Base-by-base conservation (phyloP, 2,888 invertebrate species). In the Suillia variegata region DNA sequence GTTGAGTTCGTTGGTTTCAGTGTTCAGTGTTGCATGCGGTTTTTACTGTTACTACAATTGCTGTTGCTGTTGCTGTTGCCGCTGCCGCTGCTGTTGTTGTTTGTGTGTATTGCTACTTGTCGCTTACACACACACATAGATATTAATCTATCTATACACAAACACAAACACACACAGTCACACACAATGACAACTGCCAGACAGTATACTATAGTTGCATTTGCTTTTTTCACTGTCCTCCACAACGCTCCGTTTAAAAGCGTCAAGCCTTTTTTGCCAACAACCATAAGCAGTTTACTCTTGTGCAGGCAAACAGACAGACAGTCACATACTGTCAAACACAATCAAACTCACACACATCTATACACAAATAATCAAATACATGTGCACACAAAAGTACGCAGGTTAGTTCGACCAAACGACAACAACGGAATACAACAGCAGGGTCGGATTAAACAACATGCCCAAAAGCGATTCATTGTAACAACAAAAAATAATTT, bases 11-110 rank as follows among this genome's bases (percentile, higher is more conserved):
- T 8, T n/a, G 38, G 38, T 4, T 8, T 8, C 38, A 12, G 38
- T 38, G n/a, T 8, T 38, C 38, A 38, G 38, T 45, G 45, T 45
- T 45, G 45, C 45, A 45, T 45, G 45, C 45, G 45, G 45, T 45
- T 45, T 45, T 45, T 45, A 45, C 45, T 45, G 45, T 45, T 45
- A 38, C n/a, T 45, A 13, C 45, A 4, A 13, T 45, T 17, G 20
- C 38, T 31, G 31, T 12, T 31, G 31, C 31, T 31, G 31, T 6
- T 31, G 31, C 31, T 31, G 31, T 6, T 31, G 31, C 31, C 12
- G 31, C 31, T 31, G 31, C 6, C 12, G 31, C 31, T 31, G 31
- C 6, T 31, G 31, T 38, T 5, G 38, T n/a, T 38, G 38, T 26
- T 26, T 26, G 5, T 26, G 5, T 38, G 38, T 26, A 26, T 38